Conservation (phyloP, 1,140 invertebrate genomes). For the Arctopsyche grandis region DNA sequence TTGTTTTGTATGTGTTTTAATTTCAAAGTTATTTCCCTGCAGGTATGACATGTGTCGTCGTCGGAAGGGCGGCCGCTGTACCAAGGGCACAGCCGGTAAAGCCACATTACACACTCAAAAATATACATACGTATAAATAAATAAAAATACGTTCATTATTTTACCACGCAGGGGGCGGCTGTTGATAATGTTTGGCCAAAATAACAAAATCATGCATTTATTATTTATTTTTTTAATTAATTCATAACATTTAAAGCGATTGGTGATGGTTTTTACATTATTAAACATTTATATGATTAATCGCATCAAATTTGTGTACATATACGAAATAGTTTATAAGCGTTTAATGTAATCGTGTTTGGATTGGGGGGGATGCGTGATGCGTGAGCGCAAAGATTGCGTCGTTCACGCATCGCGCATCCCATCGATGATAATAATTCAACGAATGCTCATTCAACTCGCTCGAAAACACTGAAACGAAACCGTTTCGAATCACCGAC, state of each 20-base stretch:
- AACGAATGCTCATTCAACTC: no score
- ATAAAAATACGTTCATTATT: constrained; percentile 13
- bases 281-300: constrained; percentile 39
- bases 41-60: constrained; percentile 97
- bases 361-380: no score
- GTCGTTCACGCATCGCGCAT: no score
- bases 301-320: constrained; percentile 15
- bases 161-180: constrained; percentile 25
- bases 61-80: constrained; percentile 93
- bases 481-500: no score
- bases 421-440: no score
- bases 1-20: no score
- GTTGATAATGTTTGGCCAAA: not conserved
- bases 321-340: no score
- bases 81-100: constrained; percentile 95
- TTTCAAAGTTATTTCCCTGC: constrained; percentile 62
- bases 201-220: constrained; percentile 33
- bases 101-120: constrained; percentile 42
- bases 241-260: constrained; percentile 18
- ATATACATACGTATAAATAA: not conserved
- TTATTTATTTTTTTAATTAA: constrained; percentile 8
- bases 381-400: no score
- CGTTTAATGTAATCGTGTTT: no score
- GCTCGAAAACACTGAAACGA: no score
- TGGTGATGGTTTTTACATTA: constrained; percentile 21